A percentile compares a stretch with the other conserved stretches of the same genome.
These are phyloP conservation scores for Chelonus formosanus DNA, from an alignment of 2,888 invertebrate species.

Conservation along the genomic window DNA sequence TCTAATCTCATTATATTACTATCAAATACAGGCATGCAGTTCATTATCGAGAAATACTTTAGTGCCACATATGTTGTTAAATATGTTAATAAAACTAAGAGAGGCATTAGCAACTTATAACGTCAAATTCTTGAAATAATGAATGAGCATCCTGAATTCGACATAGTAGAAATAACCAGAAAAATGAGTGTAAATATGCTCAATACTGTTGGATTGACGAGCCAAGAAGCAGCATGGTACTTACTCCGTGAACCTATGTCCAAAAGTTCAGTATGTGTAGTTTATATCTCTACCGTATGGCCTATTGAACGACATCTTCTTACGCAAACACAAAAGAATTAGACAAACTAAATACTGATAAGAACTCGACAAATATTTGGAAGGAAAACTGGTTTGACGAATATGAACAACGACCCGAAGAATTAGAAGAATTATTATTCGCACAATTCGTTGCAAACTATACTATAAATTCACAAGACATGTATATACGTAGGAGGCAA, in stretches of 20 bases:
- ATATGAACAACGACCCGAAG: slow-evolving; percentile 59
- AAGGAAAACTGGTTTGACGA: slow-evolving; percentile 61
- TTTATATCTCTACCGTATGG: slow-evolving; percentile 44
- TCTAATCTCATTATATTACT: slow-evolving; percentile 40
- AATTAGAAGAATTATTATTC: slow-evolving; percentile 52
- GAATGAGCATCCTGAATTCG: slow-evolving; percentile 55
- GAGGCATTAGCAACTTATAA: slow-evolving; percentile 47
- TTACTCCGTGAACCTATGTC: slow-evolving; percentile 19
- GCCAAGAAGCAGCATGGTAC: slow-evolving; percentile 28
- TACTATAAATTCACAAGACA: slow-evolving; percentile 11
- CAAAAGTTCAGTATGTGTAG: slow-evolving; percentile 33
- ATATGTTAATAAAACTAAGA: slow-evolving; percentile 46
- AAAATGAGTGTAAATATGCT: slow-evolving; percentile 36
- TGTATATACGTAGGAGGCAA: not conserved
- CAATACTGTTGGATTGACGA: slow-evolving; percentile 23
- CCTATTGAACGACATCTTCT: slow-evolving; percentile 60
- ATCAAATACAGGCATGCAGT: slow-evolving; percentile 44
- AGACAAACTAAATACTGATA: slow-evolving; percentile 43
- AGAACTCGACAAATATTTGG: slow-evolving; percentile 56
- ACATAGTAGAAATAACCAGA: slow-evolving; percentile 48
- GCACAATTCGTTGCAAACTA: slow-evolving; percentile 60
- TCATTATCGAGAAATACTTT: slow-evolving; percentile 41
- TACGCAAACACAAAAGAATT: slow-evolving; percentile 53
- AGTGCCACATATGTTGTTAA: slow-evolving; percentile 46
- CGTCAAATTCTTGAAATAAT: slow-evolving; percentile 38